Percentiles rank a stretch among this genome's conserved stretches.
Evolutionary conservation across 2,797 vertebrate genomes (phyloP).

Genomic region (Catharus ustulatus): DNA sequence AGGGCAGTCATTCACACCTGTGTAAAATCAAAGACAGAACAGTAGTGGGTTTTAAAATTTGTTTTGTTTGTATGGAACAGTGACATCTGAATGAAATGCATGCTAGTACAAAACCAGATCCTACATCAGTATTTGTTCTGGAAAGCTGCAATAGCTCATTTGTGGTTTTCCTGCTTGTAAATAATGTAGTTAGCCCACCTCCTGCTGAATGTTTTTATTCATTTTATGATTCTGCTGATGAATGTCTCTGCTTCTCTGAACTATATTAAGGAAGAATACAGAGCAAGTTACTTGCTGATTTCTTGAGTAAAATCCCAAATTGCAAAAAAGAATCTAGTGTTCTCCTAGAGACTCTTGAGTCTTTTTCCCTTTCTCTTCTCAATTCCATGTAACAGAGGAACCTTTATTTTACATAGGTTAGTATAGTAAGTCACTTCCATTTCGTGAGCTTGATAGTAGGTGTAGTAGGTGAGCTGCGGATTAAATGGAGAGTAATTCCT

Average conservation of each 20-base stretch:
- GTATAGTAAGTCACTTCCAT: not conserved
- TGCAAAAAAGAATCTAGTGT: not conserved
- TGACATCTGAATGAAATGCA: slow-evolving; percentile 3
- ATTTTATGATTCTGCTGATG: not conserved
- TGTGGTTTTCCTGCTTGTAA: slow-evolving; percentile 56
- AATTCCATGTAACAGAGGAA: not conserved
- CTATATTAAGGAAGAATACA: not conserved
- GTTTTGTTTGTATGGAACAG: not conserved
- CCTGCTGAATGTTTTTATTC: slow-evolving; percentile 4
- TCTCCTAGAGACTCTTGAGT: not conserved
- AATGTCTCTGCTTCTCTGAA: not conserved
- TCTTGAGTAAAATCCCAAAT: not conserved
- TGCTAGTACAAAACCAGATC: not conserved
- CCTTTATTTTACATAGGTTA: not conserved
- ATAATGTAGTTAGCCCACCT: slow-evolving; percentile 18
- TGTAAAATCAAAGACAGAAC: not conserved
- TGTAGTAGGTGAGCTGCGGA: not conserved
- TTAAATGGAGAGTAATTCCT: slow-evolving; percentile 2
- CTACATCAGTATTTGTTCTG: slow-evolving; percentile 43
- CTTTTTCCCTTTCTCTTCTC: not conserved
- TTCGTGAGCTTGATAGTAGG: not conserved
- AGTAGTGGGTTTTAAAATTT: not conserved
- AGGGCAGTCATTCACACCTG: not conserved
- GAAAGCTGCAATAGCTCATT: slow-evolving; percentile 4
- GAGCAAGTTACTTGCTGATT: not conserved